phyloP scores from a whole-genome alignment of 2,113 vertebrate species.

The Syngnathus scovelli region DNA sequence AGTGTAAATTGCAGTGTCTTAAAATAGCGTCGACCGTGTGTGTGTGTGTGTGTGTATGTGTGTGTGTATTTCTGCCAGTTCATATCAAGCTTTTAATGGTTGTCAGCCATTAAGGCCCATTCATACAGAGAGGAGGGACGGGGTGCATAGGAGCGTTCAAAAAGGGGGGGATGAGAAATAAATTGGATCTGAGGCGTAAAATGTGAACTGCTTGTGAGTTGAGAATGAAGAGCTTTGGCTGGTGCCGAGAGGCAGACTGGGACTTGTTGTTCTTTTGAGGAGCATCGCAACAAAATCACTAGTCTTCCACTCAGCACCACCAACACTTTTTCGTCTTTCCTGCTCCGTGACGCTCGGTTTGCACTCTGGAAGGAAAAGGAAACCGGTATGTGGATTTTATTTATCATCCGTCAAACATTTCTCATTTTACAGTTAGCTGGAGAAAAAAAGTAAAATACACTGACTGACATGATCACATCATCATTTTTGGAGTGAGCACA shows the following conservation, averaged over 20 bases:
- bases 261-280: slow-evolving; percentile 68
- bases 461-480: too few species aligned
- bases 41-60: too few species aligned
- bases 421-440: too few species aligned
- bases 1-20: not conserved
- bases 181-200: not conserved
- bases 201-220: slow-evolving; percentile 19
- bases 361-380: not conserved
- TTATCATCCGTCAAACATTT: too few species aligned
- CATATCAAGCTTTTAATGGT: not conserved
- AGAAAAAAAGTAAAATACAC: too few species aligned
- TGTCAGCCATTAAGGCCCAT: not conserved
- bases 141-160: not conserved
- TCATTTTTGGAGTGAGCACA: too few species aligned
- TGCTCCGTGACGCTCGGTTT: slow-evolving; percentile 1
- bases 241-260: slow-evolving; percentile 68
- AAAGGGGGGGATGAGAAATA: not conserved
- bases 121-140: not conserved
- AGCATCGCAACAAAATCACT: slow-evolving; percentile 73
- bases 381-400: not conserved
- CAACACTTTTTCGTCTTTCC: slow-evolving; percentile 32
- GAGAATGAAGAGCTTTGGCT: slow-evolving; percentile 43
- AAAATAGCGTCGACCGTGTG: not conserved
- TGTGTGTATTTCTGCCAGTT: not conserved
- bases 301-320: slow-evolving; percentile 66